These are phyloP conservation scores for Luperina testacea DNA, from an alignment of 2,888 invertebrate species.

Conservation along the genomic window DNA sequence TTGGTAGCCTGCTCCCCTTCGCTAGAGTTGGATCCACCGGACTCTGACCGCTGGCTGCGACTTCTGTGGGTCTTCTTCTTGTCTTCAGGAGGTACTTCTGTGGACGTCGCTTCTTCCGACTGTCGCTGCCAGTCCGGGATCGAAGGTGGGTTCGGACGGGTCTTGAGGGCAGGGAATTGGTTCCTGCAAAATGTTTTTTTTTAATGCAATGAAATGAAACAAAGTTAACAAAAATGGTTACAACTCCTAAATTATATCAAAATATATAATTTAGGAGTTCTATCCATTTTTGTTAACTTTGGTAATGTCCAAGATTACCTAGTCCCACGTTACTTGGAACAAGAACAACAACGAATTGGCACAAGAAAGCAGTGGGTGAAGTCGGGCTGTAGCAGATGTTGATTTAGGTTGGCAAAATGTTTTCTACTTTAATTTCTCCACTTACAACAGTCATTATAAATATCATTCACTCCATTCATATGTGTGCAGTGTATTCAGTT, in stretches of 20 bases:
- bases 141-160: constrained; percentile 91
- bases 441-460: background rate
- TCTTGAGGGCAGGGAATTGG: constrained; percentile 93
- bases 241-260: too few relatives aligned
- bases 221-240: too few relatives aligned
- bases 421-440: background rate
- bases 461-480: background rate
- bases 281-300: background rate
- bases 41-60: constrained; percentile 91
- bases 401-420: background rate
- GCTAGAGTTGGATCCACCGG: constrained; percentile 92
- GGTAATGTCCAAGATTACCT: background rate
- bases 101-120: constrained; percentile 88
- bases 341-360: too few relatives aligned
- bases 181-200: constrained; percentile 87
- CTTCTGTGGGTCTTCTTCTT: constrained; percentile 84
- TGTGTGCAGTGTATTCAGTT: too few relatives aligned
- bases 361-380: background rate
- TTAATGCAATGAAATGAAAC: too few relatives aligned
- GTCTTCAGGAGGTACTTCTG: constrained; percentile 75
- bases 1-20: constrained; percentile 94
- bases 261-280: too few relatives aligned
- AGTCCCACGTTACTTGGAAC: background rate
- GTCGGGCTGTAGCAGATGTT: background rate
- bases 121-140: constrained; percentile 95